Evolutionary conservation across 1,140 invertebrate species (phyloP), one percentile per base, ranked within the genome.

Genomic region (Mizuhopecten yessoensis): DNA sequence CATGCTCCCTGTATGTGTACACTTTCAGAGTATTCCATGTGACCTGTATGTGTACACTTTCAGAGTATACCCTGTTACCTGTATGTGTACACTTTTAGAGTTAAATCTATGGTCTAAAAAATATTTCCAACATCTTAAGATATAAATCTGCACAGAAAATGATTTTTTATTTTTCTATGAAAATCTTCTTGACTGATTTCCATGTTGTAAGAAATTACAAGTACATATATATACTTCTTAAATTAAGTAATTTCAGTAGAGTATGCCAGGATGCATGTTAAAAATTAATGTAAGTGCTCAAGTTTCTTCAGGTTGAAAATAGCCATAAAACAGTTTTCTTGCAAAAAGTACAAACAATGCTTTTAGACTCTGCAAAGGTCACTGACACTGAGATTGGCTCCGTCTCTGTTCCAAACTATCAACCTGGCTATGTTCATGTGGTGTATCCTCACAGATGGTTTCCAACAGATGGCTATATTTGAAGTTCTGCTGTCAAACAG

Each of bases 401-500:
- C n/a, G 23, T 29, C 23, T 57, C 15, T 57, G 20, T 20, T 20
- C 23, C 3, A 20, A 57, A 9, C 45, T 9, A 29, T n/a, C 23
- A 75, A 5, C 57, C 57, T n/a, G n/a, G n/a, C 57, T 29, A 23
- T 11, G 23, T 1, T 17, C 11, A 75, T 29, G 23, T 75, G 57
- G 57, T 29, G n/a, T 75, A 75, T 75, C 5, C 57, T 17, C 57
- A 75, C 57, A 75, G 57, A 75, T 17, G 57, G 57, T 75, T 75
- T 7, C 23, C 57, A 75, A 13, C 57, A 75, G 57, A 75, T 75
- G n/a, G 57, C 57, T 75, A 75, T 29, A 75, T 75, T 75, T 75
- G 57, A 75, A 75, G 57, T 75, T 75, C 23, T 75, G 57, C 57
- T 75, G 57, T 75, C 57, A 75, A 75, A 75, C 23, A 75, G 57